A percentile compares a stretch with the other conserved stretches of the same genome.
These are phyloP conservation scores for Cylloceria caligata DNA, from an alignment of 2,888 invertebrate genomes.

Conservation along the genomic window DNA sequence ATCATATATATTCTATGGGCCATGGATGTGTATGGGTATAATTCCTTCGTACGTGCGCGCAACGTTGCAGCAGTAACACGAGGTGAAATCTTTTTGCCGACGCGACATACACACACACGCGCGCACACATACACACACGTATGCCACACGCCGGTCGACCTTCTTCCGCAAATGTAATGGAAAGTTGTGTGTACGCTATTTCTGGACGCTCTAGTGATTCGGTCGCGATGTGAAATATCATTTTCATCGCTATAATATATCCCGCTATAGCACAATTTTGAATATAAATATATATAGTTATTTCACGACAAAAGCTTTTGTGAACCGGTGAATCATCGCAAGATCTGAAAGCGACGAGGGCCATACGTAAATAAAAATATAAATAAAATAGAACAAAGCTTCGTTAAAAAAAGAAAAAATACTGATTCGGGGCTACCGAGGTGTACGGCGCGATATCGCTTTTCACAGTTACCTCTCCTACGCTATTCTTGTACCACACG, in stretches of 20 bases:
- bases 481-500: not conserved
- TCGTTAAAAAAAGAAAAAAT: not conserved
- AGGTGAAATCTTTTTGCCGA: constrained; percentile 69
- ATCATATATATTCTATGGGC: constrained; percentile 32
- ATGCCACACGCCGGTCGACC: constrained; percentile 72
- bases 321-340: constrained; percentile 30
- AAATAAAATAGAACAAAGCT: not conserved
- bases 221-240: constrained; percentile 67
- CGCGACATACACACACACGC: constrained; percentile 50
- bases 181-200: constrained; percentile 75
- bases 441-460: not conserved
- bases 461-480: not conserved
- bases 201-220: constrained; percentile 72
- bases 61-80: constrained; percentile 57
- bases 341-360: not conserved
- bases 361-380: not conserved
- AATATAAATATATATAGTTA: constrained; percentile 16
- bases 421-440: not conserved
- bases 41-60: constrained; percentile 50
- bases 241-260: constrained; percentile 63
- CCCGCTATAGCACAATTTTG: constrained; percentile 12
- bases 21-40: constrained; percentile 23
- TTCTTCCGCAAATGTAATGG: constrained; percentile 75
- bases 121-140: constrained; percentile 20
- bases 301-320: constrained; percentile 15